Percentiles rank a stretch among this genome's conserved stretches.
Conservation (phyloP, 53 echinoderm and acorn worm genomes). For the Holothuria leucospilota region DNA sequence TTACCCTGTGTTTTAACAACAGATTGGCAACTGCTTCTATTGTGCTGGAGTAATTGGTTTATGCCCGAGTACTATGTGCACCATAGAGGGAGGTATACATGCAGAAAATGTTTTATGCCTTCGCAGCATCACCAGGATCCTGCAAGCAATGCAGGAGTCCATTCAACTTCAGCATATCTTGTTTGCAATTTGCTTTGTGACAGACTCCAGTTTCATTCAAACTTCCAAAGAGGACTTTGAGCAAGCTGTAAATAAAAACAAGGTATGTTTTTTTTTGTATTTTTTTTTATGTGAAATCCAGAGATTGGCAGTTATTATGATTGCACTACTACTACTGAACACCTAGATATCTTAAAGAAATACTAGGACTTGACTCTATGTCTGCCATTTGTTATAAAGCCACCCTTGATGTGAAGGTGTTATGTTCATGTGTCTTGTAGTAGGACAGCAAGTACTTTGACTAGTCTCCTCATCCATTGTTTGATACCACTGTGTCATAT, state of each 20-base stretch:
- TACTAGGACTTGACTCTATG: too few species aligned
- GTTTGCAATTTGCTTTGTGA: constrained; percentile 76
- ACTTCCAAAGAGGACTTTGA: constrained; percentile 69
- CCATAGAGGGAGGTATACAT: constrained; percentile 85
- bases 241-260: constrained; percentile 20
- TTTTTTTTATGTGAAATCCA: neutral
- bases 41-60: constrained; percentile 82
- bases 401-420: too few species aligned
- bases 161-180: constrained; percentile 57
- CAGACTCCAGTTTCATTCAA: constrained; percentile 42
- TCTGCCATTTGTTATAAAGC: too few species aligned
- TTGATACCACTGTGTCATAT: too few species aligned
- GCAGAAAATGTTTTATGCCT: constrained; percentile 71
- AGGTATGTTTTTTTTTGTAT: neutral
- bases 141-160: constrained; percentile 75
- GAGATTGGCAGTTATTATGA: neutral
- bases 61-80: constrained; percentile 78
- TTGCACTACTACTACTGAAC: too few species aligned
- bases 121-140: constrained; percentile 73
- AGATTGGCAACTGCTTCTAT: constrained; percentile 77
- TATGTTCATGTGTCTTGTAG: too few species aligned
- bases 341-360: too few species aligned
- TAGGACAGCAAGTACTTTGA: too few species aligned
- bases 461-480: too few species aligned
- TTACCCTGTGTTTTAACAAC: constrained; percentile 8